A percentile compares a stretch with the other conserved stretches of the same genome.
Evolutionary conservation across 2,113 vertebrate species (phyloP).

Genomic region (Bagarius yarrelli): DNA sequence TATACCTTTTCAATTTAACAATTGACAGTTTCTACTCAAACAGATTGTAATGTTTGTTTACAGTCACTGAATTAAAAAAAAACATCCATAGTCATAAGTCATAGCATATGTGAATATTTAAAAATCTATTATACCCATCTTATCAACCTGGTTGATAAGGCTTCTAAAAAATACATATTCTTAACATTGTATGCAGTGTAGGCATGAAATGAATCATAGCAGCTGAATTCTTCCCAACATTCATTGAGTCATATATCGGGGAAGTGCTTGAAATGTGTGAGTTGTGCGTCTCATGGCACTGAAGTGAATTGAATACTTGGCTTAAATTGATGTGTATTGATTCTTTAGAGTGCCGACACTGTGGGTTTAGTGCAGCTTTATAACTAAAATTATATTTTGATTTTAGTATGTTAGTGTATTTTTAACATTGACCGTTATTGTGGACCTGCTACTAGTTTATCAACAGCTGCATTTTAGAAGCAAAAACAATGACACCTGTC

Average conservation of each 20-base stretch:
- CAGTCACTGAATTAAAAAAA: too few relatives aligned
- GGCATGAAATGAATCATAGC: neutral
- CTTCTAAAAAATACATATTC: too few relatives aligned
- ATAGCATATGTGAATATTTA: too few relatives aligned
- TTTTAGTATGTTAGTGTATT: neutral
- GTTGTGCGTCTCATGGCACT: neutral
- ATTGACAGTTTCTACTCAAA: too few relatives aligned
- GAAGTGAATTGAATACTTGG: neutral
- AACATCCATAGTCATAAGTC: too few relatives aligned
- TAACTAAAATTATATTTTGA: neutral
- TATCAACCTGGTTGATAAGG: neutral
- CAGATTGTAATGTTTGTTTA: too few relatives aligned
- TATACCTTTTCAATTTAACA: too few relatives aligned
- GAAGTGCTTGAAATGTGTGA: neutral
- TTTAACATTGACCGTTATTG: neutral
- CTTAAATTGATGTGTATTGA: neutral
- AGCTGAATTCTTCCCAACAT: neutral
- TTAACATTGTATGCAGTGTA: neutral
- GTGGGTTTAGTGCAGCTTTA: neutral
- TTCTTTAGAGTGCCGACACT: neutral
- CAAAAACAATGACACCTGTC: too few relatives aligned
- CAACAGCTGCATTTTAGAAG: too few relatives aligned
- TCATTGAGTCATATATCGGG: slow-evolving; percentile 5
- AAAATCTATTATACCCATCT: neutral
- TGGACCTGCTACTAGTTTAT: neutral